phyloP scores from a whole-genome alignment of 2,888 invertebrate genomes.

The Apomyelois bistriatella region DNA sequence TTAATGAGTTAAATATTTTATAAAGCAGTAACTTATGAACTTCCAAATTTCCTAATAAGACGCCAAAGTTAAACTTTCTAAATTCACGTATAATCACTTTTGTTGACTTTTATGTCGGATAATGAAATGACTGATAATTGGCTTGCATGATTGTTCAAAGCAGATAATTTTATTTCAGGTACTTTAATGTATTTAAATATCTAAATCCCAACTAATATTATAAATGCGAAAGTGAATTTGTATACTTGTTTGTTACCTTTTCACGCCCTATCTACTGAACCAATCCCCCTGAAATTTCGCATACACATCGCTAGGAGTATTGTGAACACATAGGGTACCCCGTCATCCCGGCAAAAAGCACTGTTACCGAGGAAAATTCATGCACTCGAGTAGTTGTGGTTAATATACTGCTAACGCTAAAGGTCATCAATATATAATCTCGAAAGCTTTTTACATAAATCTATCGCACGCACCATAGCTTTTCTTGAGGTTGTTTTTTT shows the following conservation, averaged over 20 bases:
- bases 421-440: not conserved
- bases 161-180: not conserved
- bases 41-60: slow-evolving; percentile 3
- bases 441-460: not conserved
- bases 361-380: not conserved
- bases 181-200: too few relatives aligned
- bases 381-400: too few relatives aligned
- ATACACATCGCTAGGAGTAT: too few relatives aligned
- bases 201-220: too few relatives aligned
- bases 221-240: too few relatives aligned
- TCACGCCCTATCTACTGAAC: too few relatives aligned
- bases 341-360: not conserved
- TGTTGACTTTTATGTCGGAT: not conserved
- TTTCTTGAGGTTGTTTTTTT: not conserved
- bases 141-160: not conserved
- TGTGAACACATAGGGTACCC: too few relatives aligned
- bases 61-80: slow-evolving; percentile 1
- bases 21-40: slow-evolving; percentile 2
- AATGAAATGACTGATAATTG: not conserved
- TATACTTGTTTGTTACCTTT: too few relatives aligned
- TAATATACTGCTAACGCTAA: too few relatives aligned
- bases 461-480: not conserved
- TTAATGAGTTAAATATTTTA: slow-evolving; percentile 39
- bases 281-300: too few relatives aligned
- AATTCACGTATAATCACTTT: slow-evolving; percentile 1